Evolutionary conservation across 2,113 vertebrate species (phyloP), one percentile per base, ranked within the genome.

Genomic region (Chaenocephalus aceratus): DNA sequence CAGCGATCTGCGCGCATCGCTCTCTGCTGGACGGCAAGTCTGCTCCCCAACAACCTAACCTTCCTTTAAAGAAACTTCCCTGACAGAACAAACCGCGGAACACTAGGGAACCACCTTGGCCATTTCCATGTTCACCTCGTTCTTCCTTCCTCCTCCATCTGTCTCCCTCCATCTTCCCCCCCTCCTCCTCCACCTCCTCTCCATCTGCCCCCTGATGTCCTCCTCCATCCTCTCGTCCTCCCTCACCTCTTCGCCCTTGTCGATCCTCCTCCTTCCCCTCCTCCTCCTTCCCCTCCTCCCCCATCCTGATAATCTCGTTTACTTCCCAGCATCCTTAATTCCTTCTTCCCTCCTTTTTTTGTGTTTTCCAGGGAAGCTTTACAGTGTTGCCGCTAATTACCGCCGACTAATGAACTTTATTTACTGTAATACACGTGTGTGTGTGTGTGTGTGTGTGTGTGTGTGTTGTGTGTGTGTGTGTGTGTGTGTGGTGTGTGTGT

Each of bases 241-340:
- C 86, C 67, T 92, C 86, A 92, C 89, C 90, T 90, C 84, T 73
- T 59, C 15, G 48, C 78, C 86, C 86, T 86, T 89, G 87, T 85
- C 49, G 14, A 68, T 61, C 73, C 53, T 60, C 76, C 59, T 13
- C 26, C 53, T 1, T 58, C 53, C 34, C 13, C n/a, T n/a, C n/a
- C 54, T 26, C 26, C 26, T 21, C 21, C 26, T 0, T 7, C 53
- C 10, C 45, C 60, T 16, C 53, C 60, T 52, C 63, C 56, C 58
- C 26, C 10, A 45, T 57, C 80, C 58, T 36, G 16, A 73, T 76
- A 64, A 74, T 63, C 51, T 68, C 13, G 0, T 79, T 79, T 77
- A 64, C 52, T 75, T 53, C 77, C 46, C 10, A 2, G 46, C 71
- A 23, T 77, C 75, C 72, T 76, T 75, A 72, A 78, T 82, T 88